Conservation (phyloP, 2,113 vertebrate genomes). For the Protobothrops flavoviridis region DNA sequence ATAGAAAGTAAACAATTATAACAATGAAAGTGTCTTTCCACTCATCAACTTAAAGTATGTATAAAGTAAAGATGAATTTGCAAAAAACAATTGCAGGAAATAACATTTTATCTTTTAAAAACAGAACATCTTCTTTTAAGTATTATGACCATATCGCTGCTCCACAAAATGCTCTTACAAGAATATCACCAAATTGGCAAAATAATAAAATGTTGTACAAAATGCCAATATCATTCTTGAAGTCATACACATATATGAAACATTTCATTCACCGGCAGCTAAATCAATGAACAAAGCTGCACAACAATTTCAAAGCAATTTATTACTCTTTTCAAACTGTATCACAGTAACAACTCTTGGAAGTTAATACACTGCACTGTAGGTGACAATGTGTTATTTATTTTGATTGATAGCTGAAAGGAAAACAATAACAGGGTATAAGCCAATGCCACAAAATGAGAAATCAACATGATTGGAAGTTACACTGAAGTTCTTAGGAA, state of each 20-base stretch:
- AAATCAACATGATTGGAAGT: neutral
- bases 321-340: conserved; percentile 62
- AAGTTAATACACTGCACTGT: conserved; percentile 57
- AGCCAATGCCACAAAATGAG: neutral
- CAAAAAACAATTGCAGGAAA: conserved; percentile 27
- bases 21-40: neutral
- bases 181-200: neutral
- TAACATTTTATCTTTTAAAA: conserved; percentile 5
- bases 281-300: conserved; percentile 18
- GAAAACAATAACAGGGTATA: neutral
- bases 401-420: neutral
- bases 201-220: neutral
- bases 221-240: neutral
- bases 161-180: neutral
- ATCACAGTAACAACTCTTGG: conserved; percentile 55
- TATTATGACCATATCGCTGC: conserved; percentile 7
- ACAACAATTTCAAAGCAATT: conserved; percentile 43
- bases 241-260: neutral
- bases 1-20: neutral
- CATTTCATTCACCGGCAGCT: neutral
- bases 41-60: neutral
- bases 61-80: neutral
- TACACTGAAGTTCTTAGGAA: conserved; percentile 13
- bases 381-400: conserved; percentile 6
- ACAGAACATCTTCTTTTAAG: conserved; percentile 16